Evolutionary conservation across 2,888 invertebrate genomes (phyloP).

Genomic region (Drosophila robusta): DNA sequence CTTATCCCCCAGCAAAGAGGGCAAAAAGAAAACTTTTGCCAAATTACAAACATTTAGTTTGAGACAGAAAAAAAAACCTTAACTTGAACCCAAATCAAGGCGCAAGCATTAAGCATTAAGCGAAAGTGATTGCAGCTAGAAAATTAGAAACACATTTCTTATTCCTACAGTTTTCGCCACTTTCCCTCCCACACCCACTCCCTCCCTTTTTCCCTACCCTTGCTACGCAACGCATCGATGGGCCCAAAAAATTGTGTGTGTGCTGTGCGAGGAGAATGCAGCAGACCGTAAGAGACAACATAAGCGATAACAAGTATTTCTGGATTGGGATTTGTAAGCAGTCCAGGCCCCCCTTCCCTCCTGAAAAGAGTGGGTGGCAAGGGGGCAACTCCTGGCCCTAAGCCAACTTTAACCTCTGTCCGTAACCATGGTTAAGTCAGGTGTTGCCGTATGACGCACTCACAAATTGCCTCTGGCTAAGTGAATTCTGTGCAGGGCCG

Average conservation of each 20-base stretch:
- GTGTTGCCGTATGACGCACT: conserved; percentile 54
- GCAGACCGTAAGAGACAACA: conserved; percentile 81
- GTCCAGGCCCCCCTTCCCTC: conserved; percentile 1
- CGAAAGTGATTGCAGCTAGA: conserved; percentile 60
- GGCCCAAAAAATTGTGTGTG: conserved; percentile 27
- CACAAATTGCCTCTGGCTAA: conserved; percentile 64
- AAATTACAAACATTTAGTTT: conserved; percentile 71
- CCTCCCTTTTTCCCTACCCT: background rate
- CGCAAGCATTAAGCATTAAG: conserved; percentile 47
- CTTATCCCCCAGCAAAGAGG: conserved; percentile 48
- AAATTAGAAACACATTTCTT: conserved; percentile 62
- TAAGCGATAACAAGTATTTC: conserved; percentile 69
- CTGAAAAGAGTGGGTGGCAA: background rate
- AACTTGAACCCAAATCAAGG: conserved; percentile 61
- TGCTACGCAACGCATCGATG: conserved; percentile 35
- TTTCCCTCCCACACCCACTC: too few species aligned
- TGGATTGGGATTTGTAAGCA: conserved; percentile 55
- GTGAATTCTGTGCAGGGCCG: conserved; percentile 36
- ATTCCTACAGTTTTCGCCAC: background rate
- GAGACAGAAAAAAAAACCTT: conserved; percentile 27
- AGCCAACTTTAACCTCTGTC: background rate
- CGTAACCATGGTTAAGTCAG: conserved; percentile 53
- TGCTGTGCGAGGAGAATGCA: conserved; percentile 66
- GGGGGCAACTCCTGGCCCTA: conserved; percentile 1
- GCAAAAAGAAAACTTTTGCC: conserved; percentile 33